Base-by-base conservation (phyloP, 2,888 invertebrate genomes). In the Xanthostigma xanthostigma region DNA sequence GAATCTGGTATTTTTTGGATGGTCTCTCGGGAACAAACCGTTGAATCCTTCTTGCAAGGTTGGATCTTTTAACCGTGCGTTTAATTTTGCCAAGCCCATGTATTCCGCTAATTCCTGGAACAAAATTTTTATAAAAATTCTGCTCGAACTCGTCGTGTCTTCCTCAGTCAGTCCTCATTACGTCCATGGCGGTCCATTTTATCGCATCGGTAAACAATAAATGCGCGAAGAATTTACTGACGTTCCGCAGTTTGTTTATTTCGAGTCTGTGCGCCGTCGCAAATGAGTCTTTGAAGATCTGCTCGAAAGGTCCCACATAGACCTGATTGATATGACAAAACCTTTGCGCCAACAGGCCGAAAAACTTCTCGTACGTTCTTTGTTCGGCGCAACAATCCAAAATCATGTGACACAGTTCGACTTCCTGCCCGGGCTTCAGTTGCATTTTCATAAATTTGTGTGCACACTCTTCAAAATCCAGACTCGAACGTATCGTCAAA, bases 401-500 rank as follows among this genome's bases (percentile, higher is more conserved):
- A 59, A 99, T 93, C 98, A 99, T 99, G 68, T 96, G 92, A 60
- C 97, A 97, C 9, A 99, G 72, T 65, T 99, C 98, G 34, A 88
- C 83, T 70, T 96, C 95, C 65, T 96, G 95, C 0, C 94, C 95
- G 0, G 94, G 95, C 65, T 94, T 94, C 14, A 97, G 64, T 54
- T 96, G 87, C 88, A 98, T 89, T 68, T 94, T 96, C 76, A 98
- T 81, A 2, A 99, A 70, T 65, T 99, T 99, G 65, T 99, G 98
- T 2, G 95, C 95, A 65, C 96, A 96, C 72, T 99, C 98, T 65
- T 99, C 96, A 70, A 91, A 97, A 66, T 97, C 95, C 57, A 99
- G 81, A 72, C 95, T 96, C 0, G 96, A 96, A 64, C 97, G 95
- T 50, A 99, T 94, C 0, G 96, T 97, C 51, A 99, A 69, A 66